phyloP scores from a whole-genome alignment of 2,113 vertebrate species.

The Pachypanchax playfairii region DNA sequence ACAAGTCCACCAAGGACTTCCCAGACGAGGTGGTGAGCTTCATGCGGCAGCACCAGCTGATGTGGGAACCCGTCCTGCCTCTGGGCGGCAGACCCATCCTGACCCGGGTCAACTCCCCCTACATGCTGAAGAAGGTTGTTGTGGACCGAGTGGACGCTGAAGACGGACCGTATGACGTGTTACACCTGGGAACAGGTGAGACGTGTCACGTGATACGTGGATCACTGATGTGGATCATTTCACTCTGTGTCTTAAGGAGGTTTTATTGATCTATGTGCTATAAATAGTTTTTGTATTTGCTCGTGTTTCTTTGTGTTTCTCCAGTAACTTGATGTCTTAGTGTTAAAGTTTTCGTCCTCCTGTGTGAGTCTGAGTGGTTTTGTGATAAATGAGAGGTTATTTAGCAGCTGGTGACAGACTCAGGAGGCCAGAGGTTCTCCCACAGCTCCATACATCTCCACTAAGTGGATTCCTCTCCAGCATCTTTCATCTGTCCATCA shows the following conservation, averaged over 20 bases:
- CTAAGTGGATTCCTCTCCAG: no score
- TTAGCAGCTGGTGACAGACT: no score
- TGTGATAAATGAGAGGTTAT: no score
- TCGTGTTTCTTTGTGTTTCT: no score
- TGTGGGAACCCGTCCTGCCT: slow-evolving; percentile 87
- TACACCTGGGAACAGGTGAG: slow-evolving; percentile 89
- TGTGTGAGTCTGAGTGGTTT: no score
- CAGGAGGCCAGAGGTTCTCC: no score
- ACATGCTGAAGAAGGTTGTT: slow-evolving; percentile 79
- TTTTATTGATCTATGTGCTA: no score
- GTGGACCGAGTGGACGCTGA: slow-evolving; percentile 84
- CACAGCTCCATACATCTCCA: no score
- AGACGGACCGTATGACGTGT: slow-evolving; percentile 76
- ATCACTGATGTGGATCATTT: neutral
- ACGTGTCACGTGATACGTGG: no score
- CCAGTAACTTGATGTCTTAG: no score
- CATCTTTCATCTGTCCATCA: no score
- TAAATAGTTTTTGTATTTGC: no score
- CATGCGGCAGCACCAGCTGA: slow-evolving; percentile 87
- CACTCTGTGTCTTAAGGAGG: accelerated
- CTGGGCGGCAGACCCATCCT: slow-evolving; percentile 78
- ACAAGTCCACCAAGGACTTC: slow-evolving; percentile 87
- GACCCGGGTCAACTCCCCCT: slow-evolving; percentile 68
- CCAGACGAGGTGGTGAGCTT: slow-evolving; percentile 88
- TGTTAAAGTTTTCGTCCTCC: neutral